Conservation (phyloP, 1,140 invertebrate species). For the Prorops nasuta region DNA sequence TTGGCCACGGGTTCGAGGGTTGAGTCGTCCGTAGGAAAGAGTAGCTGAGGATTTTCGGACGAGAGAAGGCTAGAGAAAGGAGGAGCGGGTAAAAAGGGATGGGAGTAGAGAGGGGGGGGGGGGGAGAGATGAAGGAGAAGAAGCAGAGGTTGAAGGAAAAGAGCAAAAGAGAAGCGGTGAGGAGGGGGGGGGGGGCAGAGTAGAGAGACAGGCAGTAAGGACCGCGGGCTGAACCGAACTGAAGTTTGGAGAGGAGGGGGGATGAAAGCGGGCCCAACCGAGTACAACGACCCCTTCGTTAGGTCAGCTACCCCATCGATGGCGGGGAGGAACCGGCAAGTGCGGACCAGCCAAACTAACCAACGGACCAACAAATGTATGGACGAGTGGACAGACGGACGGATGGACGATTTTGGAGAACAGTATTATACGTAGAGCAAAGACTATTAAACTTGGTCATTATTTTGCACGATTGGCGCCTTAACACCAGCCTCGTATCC, state of each 20-base stretch:
- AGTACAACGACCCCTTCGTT: slow-evolving; percentile 52
- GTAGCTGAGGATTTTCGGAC: slow-evolving; percentile 33
- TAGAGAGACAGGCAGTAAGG: slow-evolving; percentile 15
- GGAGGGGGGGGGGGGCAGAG: slow-evolving; percentile 6
- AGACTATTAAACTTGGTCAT: no score
- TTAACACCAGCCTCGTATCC: no score
- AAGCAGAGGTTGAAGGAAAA: slow-evolving; percentile 16
- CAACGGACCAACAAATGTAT: slow-evolving; percentile 14
- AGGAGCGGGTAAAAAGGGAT: slow-evolving; percentile 14
- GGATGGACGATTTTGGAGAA: slow-evolving; percentile 23
- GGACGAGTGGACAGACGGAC: slow-evolving; percentile 19
- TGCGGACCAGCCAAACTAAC: slow-evolving; percentile 15
- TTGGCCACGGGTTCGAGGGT: slow-evolving; percentile 8
- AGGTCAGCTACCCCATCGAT: slow-evolving; percentile 54
- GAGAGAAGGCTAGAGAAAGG: slow-evolving; percentile 36
- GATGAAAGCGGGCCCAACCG: slow-evolving; percentile 45
- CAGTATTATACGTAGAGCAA: no score
- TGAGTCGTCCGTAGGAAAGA: slow-evolving; percentile 2
- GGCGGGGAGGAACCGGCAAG: slow-evolving; percentile 8
- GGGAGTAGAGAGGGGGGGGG: not conserved
- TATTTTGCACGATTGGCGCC: no score
- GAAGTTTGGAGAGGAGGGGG: slow-evolving; percentile 35
- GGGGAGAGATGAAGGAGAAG: slow-evolving; percentile 6
- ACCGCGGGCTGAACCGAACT: slow-evolving; percentile 34
- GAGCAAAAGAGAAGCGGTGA: slow-evolving; percentile 5